Conservation (phyloP, 2,888 invertebrate genomes). For the Tinea semifulvella region DNA sequence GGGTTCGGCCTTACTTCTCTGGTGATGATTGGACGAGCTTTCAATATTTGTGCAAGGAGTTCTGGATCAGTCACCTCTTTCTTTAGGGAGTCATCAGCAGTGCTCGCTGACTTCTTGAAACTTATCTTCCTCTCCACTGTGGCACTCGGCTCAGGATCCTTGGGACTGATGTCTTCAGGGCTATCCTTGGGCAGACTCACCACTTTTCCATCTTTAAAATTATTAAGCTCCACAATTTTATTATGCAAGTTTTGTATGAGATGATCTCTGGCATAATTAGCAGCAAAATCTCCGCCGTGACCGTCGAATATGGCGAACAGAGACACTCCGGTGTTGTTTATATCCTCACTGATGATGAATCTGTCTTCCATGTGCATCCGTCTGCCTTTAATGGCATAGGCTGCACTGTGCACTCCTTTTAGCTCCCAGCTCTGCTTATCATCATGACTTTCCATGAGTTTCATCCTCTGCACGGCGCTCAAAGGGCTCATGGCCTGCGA, state of each 20-base stretch:
- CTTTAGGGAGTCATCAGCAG: slow-evolving; percentile 64
- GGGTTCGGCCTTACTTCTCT: slow-evolving; percentile 64
- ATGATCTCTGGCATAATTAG: slow-evolving; percentile 90
- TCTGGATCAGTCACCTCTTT: slow-evolving; percentile 75
- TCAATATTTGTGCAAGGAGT: slow-evolving; percentile 71
- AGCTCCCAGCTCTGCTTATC: slow-evolving; percentile 78
- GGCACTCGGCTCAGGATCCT: slow-evolving; percentile 40
- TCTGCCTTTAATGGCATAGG: slow-evolving; percentile 90
- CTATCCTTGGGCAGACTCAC: slow-evolving; percentile 35
- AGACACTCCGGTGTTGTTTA: slow-evolving; percentile 85
- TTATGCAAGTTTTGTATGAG: slow-evolving; percentile 82
- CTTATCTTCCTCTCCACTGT: slow-evolving; percentile 69
- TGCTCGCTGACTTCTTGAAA: slow-evolving; percentile 72
- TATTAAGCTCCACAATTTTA: slow-evolving; percentile 78
- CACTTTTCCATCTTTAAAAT: slow-evolving; percentile 69
- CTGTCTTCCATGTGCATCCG: slow-evolving; percentile 94
- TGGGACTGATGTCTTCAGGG: slow-evolving; percentile 45
- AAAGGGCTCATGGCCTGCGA: slow-evolving; percentile 72
- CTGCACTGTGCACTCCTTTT: slow-evolving; percentile 78
- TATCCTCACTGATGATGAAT: slow-evolving; percentile 87
- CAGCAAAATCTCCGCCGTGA: slow-evolving; percentile 95
- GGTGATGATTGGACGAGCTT: slow-evolving; percentile 65
- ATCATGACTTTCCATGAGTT: slow-evolving; percentile 62
- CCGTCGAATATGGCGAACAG: slow-evolving; percentile 95
- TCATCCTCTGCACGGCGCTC: slow-evolving; percentile 69